Conservation (phyloP, 2,888 invertebrate species). For the Eupithecia centaureata region DNA sequence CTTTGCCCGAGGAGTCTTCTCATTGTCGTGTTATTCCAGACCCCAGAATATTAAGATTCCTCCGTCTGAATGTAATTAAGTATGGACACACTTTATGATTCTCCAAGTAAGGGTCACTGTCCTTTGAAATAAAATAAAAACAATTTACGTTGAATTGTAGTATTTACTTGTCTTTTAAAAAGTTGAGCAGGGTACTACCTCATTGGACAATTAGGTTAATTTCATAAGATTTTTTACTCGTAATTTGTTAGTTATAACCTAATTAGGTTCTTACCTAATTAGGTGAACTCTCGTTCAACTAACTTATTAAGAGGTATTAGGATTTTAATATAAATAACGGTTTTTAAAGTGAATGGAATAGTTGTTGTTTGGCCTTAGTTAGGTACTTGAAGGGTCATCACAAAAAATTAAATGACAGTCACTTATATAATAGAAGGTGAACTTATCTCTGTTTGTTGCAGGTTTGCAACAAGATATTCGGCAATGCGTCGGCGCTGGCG, state of each 20-base stretch:
- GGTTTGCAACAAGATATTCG: constrained; percentile 98
- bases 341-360: neutral
- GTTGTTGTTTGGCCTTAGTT: neutral
- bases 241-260: too few species aligned
- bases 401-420: neutral
- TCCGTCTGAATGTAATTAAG: constrained; percentile 57
- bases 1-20: constrained; percentile 49
- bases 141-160: constrained; percentile 4
- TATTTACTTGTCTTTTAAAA: constrained; percentile 1
- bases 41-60: constrained; percentile 54
- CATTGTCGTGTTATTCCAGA: constrained; percentile 55
- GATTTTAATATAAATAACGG: too few species aligned
- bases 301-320: too few species aligned
- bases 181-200: neutral
- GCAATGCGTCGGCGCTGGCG: constrained; percentile 97
- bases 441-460: constrained; percentile 68
- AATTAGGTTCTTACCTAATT: too few species aligned
- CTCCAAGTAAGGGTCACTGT: constrained; percentile 10
- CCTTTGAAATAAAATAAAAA: neutral
- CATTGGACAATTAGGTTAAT: neutral
- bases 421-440: neutral
- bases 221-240: neutral
- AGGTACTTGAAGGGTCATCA: neutral
- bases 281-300: too few species aligned
- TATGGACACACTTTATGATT: constrained; percentile 25